These are phyloP conservation scores for Leptoteleia sp. DNA, from an alignment of 1,140 invertebrate species.

Conservation along the genomic window DNA sequence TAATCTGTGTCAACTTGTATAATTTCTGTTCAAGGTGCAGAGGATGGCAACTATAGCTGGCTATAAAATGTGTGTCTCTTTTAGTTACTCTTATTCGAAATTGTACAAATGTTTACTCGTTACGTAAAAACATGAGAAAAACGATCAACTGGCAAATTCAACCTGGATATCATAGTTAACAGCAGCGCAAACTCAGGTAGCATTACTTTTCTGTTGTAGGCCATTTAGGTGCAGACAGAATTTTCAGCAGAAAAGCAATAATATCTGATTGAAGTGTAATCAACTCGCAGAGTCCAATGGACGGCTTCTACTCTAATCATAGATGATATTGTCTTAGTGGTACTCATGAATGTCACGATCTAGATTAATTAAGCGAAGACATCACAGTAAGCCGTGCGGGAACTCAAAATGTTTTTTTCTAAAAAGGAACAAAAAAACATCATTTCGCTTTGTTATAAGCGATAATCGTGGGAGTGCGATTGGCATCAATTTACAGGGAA, in stretches of 20 bases:
- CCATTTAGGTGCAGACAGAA: slow-evolving; percentile 15
- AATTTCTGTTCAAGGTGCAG: background rate
- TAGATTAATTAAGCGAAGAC: slow-evolving; percentile 45
- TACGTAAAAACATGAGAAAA: slow-evolving; percentile 52
- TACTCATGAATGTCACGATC: slow-evolving; percentile 41
- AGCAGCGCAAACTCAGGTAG: slow-evolving; percentile 46
- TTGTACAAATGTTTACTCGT: slow-evolving; percentile 19
- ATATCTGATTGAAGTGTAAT: slow-evolving; percentile 42
- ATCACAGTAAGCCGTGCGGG: slow-evolving; percentile 15
- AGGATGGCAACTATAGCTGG: slow-evolving; percentile 12
- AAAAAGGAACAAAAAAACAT: too few relatives aligned
- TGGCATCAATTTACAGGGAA: background rate
- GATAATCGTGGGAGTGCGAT: too few relatives aligned
- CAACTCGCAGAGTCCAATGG: slow-evolving; percentile 70
- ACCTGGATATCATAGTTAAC: slow-evolving; percentile 28
- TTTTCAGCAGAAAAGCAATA: slow-evolving; percentile 50
- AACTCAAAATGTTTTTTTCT: background rate
- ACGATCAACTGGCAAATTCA: slow-evolving; percentile 56
- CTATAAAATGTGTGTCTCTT: slow-evolving; percentile 32
- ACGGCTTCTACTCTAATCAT: slow-evolving; percentile 76
- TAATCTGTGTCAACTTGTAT: background rate
- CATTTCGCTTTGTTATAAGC: too few relatives aligned
- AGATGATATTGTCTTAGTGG: slow-evolving; percentile 51
- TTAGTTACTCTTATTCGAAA: slow-evolving; percentile 16
- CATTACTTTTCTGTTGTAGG: slow-evolving; percentile 49